phyloP scores from a whole-genome alignment of 2,888 invertebrate genomes.

The Lasioglossum malachurum region DNA sequence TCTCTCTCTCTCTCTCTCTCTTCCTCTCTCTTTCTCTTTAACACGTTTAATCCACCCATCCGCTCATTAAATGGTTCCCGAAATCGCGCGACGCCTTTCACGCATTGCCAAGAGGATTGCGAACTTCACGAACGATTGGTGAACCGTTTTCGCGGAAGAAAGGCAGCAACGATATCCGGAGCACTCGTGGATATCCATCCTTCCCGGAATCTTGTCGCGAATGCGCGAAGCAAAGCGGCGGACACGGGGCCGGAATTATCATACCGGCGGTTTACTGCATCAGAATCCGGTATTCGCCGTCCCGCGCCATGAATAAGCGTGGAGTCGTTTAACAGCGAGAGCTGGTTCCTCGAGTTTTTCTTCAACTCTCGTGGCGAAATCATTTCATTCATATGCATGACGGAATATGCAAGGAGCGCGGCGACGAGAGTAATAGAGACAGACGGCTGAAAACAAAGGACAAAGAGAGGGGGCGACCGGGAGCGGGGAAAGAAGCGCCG shows the following conservation, averaged over 20 bases:
- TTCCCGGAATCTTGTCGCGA: slow-evolving; percentile 42
- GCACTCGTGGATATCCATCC: slow-evolving; percentile 26
- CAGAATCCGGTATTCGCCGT: slow-evolving; percentile 54
- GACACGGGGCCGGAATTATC: slow-evolving; percentile 62
- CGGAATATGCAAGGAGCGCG: slow-evolving; percentile 70
- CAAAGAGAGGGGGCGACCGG: slow-evolving; percentile 13
- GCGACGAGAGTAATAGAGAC: slow-evolving; percentile 37
- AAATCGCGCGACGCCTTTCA: slow-evolving; percentile 17
- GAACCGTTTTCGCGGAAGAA: neutral
- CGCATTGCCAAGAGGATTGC: neutral
- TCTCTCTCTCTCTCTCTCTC: neutral
- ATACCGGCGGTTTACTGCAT: slow-evolving; percentile 57
- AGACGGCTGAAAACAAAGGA: slow-evolving; percentile 17
- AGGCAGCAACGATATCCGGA: neutral
- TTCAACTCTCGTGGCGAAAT: slow-evolving; percentile 62
- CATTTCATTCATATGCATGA: slow-evolving; percentile 81
- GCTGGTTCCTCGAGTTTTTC: slow-evolving; percentile 64
- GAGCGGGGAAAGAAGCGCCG: slow-evolving; percentile 39
- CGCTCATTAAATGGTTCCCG: slow-evolving; percentile 17
- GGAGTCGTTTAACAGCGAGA: slow-evolving; percentile 68
- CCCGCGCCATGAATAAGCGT: slow-evolving; percentile 69
- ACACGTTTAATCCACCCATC: neutral
- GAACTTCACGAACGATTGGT: neutral
- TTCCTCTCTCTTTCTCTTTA: neutral
- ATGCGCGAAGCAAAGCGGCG: slow-evolving; percentile 54